Conservation (phyloP, 2,113 vertebrate species). For the Oceanodroma tethys region DNA sequence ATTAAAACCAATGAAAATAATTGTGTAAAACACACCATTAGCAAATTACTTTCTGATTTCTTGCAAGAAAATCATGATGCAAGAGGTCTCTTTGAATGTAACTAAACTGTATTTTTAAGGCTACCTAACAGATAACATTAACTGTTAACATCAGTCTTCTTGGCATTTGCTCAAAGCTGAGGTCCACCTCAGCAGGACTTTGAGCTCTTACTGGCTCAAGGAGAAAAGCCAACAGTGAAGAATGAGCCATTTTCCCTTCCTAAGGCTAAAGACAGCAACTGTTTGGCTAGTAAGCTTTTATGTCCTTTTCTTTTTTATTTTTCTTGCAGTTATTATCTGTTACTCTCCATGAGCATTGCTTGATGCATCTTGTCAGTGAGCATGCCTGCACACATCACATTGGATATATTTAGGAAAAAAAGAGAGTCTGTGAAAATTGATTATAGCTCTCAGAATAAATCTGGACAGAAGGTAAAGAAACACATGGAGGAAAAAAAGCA, state of each 20-base stretch:
- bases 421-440: background rate
- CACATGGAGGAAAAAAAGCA: background rate
- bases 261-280: background rate
- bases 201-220: background rate
- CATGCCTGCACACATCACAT: background rate
- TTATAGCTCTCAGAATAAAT: background rate
- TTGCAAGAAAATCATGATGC: background rate
- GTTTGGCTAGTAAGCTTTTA: background rate
- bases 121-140: background rate
- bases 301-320: background rate
- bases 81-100: background rate
- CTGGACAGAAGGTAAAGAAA: background rate
- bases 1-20: background rate
- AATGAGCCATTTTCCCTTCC: background rate
- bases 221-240: background rate
- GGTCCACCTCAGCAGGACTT: background rate
- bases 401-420: background rate
- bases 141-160: background rate
- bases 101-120: background rate
- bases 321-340: background rate
- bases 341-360: background rate
- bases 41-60: background rate
- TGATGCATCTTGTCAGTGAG: background rate
- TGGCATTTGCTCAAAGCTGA: background rate
- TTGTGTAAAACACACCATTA: background rate